Evolutionary conservation across 2,888 invertebrate genomes (phyloP).

Genomic region (Parnassius smintheus): DNA sequence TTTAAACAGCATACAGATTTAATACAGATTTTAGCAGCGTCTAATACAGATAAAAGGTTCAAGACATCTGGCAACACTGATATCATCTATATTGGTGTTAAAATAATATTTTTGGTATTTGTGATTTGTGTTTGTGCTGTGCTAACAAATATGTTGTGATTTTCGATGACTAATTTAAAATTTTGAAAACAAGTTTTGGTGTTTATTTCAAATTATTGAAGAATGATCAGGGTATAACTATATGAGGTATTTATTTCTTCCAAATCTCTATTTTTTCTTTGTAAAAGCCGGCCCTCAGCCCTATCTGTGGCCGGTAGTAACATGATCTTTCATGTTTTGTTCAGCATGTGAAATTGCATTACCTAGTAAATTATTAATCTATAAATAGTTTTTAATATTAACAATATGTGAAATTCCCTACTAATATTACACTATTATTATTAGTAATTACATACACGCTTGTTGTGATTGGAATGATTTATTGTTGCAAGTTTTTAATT

Average conservation of each 20-base stretch:
- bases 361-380: not conserved
- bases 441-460: not conserved
- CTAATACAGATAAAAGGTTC: too few species aligned
- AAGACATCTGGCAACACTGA: too few species aligned
- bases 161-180: conserved; percentile 20
- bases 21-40: too few species aligned
- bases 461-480: too few species aligned
- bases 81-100: too few species aligned
- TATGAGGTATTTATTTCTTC: conserved; percentile 4
- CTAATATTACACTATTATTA: not conserved
- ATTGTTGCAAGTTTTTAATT: too few species aligned
- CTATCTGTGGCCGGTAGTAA: conserved; percentile 6
- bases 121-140: too few species aligned
- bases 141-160: conserved; percentile 10
- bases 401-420: too few species aligned
- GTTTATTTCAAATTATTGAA: not conserved
- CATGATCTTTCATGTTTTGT: conserved; percentile 11
- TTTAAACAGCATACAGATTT: too few species aligned
- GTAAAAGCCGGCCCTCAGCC: conserved; percentile 5
- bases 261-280: not conserved
- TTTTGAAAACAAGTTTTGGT: not conserved
- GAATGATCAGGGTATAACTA: conserved; percentile 8
- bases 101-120: too few species aligned
- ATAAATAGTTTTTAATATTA: too few species aligned
- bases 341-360: not conserved